phyloP scores from a whole-genome alignment of 2,797 vertebrate genomes.

The Spea hammondii region DNA sequence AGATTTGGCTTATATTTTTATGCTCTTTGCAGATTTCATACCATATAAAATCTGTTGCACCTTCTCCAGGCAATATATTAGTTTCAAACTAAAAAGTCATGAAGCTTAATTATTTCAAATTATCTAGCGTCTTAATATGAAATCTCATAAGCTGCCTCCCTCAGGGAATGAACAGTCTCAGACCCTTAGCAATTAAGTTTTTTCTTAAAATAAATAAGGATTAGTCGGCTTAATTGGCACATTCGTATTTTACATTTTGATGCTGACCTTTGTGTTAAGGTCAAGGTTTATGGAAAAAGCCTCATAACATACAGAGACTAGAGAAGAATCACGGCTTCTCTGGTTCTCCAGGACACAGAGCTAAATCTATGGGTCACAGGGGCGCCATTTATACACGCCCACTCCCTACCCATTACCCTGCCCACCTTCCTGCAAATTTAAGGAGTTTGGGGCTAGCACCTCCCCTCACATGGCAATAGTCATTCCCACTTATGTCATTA shows the following conservation, averaged over 20 bases:
- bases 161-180: neutral
- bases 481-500: too few relatives aligned
- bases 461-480: too few relatives aligned
- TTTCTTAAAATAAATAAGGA: neutral
- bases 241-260: too few relatives aligned
- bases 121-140: neutral
- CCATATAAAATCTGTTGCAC: neutral
- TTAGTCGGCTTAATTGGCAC: neutral
- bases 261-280: too few relatives aligned
- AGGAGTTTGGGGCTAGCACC: too few relatives aligned
- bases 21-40: too few relatives aligned
- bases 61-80: constrained; percentile 10
- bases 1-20: too few relatives aligned
- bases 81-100: constrained; percentile 1
- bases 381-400: neutral
- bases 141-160: neutral
- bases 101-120: constrained; percentile 28
- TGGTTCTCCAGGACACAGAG: neutral
- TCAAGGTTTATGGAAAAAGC: neutral
- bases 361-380: neutral
- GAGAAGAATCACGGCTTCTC: neutral
- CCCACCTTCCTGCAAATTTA: too few relatives aligned
- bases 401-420: too few relatives aligned
- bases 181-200: neutral
- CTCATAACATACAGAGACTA: neutral